Evolutionary conservation across 2,797 vertebrate genomes (phyloP), one percentile per base, ranked within the genome.

Genomic region (Diplodus puntazzo): DNA sequence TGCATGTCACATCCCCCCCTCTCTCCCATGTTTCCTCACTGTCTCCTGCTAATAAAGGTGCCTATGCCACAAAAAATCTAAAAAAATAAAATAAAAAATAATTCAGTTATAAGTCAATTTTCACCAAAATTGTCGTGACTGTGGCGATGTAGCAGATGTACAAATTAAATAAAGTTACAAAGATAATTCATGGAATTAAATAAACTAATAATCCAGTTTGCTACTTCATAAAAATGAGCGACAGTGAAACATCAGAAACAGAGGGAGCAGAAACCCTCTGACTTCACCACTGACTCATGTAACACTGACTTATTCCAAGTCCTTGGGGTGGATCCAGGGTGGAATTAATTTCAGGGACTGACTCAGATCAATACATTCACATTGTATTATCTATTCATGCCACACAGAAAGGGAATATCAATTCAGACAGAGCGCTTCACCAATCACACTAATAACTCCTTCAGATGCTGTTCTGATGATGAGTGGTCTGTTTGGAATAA

Each of bases 311-410:
- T 84, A 73, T 81, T 80, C 70, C 27, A 87, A 80, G 65, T 75
- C 59, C 49, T 79, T 74, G 54, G 80, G 49, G 50, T 68, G n/a
- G 55, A 68, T 88, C 83, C 84, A 83, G 75, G 60, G 49, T 61
- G 63, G 81, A 89, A 89, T 86, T 84, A 2, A 84, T 87, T 88
- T 84, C 57, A 78, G 30, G 57, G 59, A 76, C 79, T 58, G 57
- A 71, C 55, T 86, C 66, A 17, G 81, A 90, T 92, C 87, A 75
- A 91, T 90, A 86, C 42, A 78, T 83, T 84, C 75, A 84, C 83
- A 88, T 79, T 77, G 70, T 82, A 67, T 87, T 85, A 78, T 89
- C 81, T 54, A 39, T 52, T 66, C 69, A 45, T 16, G 73, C 72
- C 73, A 23, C 30, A 59, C 74, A 66, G 55, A 82, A 75, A 67